These are phyloP conservation scores for Tor tambroides DNA, from an alignment of 2,113 vertebrate genomes.

Conservation along the genomic window DNA sequence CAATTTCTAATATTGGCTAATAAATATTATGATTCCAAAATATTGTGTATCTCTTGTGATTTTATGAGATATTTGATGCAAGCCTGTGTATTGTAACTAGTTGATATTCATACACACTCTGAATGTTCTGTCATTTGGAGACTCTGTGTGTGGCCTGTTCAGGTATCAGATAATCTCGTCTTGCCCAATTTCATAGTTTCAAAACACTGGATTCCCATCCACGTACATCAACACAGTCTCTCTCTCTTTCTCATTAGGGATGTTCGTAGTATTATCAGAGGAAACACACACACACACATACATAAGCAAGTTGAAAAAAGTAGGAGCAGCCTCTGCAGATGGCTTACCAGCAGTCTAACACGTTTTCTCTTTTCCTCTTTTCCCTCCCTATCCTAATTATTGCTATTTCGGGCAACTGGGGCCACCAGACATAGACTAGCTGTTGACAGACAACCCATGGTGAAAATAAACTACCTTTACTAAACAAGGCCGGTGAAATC, in stretches of 20 bases:
- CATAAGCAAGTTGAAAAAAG: conserved; percentile 61
- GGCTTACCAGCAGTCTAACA: conserved; percentile 70
- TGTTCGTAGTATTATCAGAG: conserved; percentile 41
- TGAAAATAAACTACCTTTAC: conserved; percentile 72
- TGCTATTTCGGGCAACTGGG: conserved; percentile 70
- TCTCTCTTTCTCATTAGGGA: conserved; percentile 44
- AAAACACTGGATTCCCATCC: conserved; percentile 59
- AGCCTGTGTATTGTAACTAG: background rate
- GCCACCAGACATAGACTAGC: conserved; percentile 72
- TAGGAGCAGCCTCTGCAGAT: conserved; percentile 52
- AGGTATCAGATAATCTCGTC: conserved; percentile 56
- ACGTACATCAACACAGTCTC: conserved; percentile 57
- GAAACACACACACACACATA: conserved; percentile 49
- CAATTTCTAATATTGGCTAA: background rate
- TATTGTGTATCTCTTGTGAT: background rate
- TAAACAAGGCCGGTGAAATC: conserved; percentile 44
- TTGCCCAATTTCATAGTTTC: conserved; percentile 61
- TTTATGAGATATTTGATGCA: background rate
- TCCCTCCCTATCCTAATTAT: conserved; percentile 78
- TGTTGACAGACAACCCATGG: conserved; percentile 72
- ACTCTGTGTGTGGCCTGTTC: conserved; percentile 66
- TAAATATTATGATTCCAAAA: background rate
- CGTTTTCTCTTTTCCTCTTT: conserved; percentile 79
- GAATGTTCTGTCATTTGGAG: conserved; percentile 32
- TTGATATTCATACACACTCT: background rate